Conservation (phyloP, 2,113 vertebrate species). For the Geococcyx californianus region DNA sequence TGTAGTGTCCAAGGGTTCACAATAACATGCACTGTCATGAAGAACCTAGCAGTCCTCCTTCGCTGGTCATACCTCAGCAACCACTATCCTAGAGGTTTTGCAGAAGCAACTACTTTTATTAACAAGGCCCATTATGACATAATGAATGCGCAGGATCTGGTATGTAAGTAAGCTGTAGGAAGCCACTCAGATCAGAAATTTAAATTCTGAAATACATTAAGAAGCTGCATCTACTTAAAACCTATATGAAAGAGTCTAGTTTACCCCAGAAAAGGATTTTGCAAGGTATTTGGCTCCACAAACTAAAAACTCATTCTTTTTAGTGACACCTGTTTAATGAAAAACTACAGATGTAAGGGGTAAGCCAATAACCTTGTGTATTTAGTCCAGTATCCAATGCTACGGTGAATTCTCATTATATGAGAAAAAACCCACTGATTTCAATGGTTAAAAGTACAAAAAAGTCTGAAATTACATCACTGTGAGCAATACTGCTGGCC, state of each 20-base stretch:
- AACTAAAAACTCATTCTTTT: not conserved
- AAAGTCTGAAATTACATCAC: not conserved
- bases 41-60: constrained; percentile 64
- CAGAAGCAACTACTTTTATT: constrained; percentile 69
- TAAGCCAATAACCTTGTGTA: constrained; percentile 27
- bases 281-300: not conserved
- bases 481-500: not conserved
- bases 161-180: constrained; percentile 46
- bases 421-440: not conserved
- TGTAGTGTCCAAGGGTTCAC: constrained; percentile 76
- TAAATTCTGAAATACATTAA: constrained; percentile 53
- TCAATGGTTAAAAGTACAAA: constrained; percentile 1
- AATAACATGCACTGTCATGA: constrained; percentile 70
- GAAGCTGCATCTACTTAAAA: constrained; percentile 66
- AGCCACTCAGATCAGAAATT: constrained; percentile 52
- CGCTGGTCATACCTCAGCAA: constrained; percentile 64
- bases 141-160: constrained; percentile 52
- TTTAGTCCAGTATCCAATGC: constrained; percentile 14
- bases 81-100: constrained; percentile 67
- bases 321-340: constrained; percentile 18
- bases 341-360: not conserved
- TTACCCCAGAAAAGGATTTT: constrained; percentile 55
- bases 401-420: not conserved
- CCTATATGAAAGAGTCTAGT: constrained; percentile 45
- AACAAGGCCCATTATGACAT: constrained; percentile 65